Conservation (phyloP, 2,113 vertebrate genomes). For the Trogon surrucura region DNA sequence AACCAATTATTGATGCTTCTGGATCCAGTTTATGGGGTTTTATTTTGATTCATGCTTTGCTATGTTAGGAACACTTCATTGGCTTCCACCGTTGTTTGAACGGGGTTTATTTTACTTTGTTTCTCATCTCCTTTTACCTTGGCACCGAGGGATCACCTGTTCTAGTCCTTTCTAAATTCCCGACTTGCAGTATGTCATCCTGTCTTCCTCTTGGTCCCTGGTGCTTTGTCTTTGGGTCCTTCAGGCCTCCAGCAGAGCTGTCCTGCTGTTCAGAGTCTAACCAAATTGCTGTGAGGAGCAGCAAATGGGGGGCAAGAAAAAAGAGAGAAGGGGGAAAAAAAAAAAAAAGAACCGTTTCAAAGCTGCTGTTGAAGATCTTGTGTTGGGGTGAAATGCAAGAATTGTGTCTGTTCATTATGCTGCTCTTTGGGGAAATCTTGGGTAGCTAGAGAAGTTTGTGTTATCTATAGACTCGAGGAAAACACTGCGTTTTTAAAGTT, state of each 20-base stretch:
- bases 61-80: not conserved
- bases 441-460: not conserved
- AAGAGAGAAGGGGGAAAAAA: no score
- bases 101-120: not conserved
- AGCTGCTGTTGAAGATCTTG: not conserved
- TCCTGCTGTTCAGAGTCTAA: not conserved
- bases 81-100: not conserved
- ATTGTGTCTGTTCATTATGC: not conserved
- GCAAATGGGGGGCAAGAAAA: not conserved
- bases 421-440: not conserved
- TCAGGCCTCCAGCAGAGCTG: not conserved
- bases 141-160: not conserved
- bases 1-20: not conserved
- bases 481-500: not conserved
- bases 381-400: not conserved
- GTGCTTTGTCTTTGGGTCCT: not conserved
- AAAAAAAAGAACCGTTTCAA: not conserved
- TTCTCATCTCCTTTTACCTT: not conserved
- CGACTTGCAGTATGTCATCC: not conserved
- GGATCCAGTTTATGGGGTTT: not conserved
- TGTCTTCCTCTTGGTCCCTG: not conserved
- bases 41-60: not conserved
- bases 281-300: not conserved
- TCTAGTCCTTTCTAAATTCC: constrained; percentile 8
- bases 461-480: not conserved